Evolutionary conservation across 53 echinoderm and acorn worm species (phyloP).

Genomic region (Echinarachnius parma): DNA sequence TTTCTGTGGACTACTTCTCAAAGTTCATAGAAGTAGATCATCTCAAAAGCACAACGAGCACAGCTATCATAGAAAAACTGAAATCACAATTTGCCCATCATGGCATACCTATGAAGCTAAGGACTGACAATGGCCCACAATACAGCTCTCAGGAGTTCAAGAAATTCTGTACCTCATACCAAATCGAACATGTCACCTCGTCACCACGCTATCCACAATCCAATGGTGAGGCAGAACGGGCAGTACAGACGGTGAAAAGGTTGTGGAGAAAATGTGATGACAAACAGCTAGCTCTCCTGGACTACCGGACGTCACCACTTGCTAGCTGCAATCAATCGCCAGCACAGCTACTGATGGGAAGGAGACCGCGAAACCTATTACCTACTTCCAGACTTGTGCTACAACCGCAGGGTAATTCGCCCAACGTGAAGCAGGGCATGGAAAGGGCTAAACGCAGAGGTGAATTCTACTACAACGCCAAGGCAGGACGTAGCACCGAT

Average conservation of each 20-base stretch:
- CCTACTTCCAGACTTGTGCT: slow-evolving; percentile 3
- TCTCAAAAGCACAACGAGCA: slow-evolving; percentile 18
- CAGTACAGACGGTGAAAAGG: slow-evolving; percentile 50
- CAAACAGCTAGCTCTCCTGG: slow-evolving; percentile 53
- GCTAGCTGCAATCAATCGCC: slow-evolving; percentile 56
- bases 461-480: too few relatives aligned
- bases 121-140: slow-evolving; percentile 56
- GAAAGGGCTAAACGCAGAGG: too few relatives aligned
- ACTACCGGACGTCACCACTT: slow-evolving; percentile 44
- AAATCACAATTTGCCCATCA: slow-evolving; percentile 48
- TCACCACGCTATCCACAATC: slow-evolving; percentile 58
- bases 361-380: slow-evolving; percentile 50
- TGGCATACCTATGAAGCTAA: slow-evolving; percentile 47
- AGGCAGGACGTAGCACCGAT: too few relatives aligned
- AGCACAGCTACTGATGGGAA: slow-evolving; percentile 64
- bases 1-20: slow-evolving; percentile 61
- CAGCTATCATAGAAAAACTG: slow-evolving; percentile 29
- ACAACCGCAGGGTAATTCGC: too few relatives aligned
- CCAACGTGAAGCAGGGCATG: too few relatives aligned
- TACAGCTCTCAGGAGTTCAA: slow-evolving; percentile 40
- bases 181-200: slow-evolving; percentile 49
- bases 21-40: slow-evolving; percentile 57
- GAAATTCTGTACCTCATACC: slow-evolving; percentile 39
- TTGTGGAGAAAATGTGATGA: slow-evolving; percentile 54
- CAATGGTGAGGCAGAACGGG: slow-evolving; percentile 51